A percentile compares a stretch with the other conserved stretches of the same genome.
These are phyloP conservation scores for Acrossocheilus fasciatus DNA, from an alignment of 2,797 vertebrate species.

Conservation along the genomic window DNA sequence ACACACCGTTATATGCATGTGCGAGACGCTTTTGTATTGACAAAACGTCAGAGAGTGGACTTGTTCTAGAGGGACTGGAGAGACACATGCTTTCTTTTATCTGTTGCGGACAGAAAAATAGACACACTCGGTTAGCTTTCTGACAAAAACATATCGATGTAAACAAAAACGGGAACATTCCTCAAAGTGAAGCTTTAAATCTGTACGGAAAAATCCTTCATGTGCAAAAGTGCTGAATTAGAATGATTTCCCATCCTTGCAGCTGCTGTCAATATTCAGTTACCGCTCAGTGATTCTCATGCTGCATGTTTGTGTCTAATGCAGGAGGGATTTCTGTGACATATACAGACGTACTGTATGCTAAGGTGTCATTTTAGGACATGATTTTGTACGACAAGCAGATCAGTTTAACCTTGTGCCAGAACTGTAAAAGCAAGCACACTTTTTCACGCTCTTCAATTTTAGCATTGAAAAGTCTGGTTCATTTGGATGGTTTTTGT, in stretches of 20 bases:
- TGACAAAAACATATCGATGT: slow-evolving; percentile 48
- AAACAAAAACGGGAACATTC: slow-evolving; percentile 54
- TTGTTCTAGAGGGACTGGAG: neutral
- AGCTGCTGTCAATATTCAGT: slow-evolving; percentile 58
- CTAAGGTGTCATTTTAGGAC: neutral
- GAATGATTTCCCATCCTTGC: slow-evolving; percentile 55
- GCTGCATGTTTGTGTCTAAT: slow-evolving; percentile 5
- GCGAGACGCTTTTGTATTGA: slow-evolving; percentile 25
- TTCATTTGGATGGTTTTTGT: neutral
- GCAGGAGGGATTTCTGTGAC: neutral
- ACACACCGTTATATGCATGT: neutral
- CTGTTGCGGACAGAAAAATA: neutral
- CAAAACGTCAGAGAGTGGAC: neutral
- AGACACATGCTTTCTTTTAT: slow-evolving; percentile 10
- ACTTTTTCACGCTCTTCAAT: neutral
- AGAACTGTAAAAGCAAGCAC: neutral
- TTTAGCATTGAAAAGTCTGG: neutral
- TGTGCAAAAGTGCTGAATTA: slow-evolving; percentile 59
- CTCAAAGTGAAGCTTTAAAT: slow-evolving; percentile 55
- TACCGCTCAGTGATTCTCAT: slow-evolving; percentile 15
- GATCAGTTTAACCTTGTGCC: neutral
- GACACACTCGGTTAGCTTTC: slow-evolving; percentile 32
- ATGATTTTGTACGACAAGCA: neutral
- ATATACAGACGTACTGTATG: neutral
- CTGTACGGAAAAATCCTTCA: slow-evolving; percentile 50